Conservation (phyloP, 2,113 vertebrate genomes). For the Actenoides lindsayi region DNA sequence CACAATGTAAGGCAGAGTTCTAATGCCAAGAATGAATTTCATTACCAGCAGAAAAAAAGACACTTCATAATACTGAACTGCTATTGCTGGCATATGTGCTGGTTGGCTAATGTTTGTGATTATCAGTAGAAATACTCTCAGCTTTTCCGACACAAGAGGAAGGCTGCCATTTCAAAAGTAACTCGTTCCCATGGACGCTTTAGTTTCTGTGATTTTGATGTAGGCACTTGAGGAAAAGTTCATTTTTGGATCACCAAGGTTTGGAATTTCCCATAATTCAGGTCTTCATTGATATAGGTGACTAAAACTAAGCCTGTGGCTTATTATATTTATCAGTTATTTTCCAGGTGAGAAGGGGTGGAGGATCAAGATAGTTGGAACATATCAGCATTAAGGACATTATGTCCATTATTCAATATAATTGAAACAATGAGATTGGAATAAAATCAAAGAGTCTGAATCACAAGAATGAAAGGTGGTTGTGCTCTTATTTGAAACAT, state of each 20-base stretch:
- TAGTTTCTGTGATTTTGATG: neutral
- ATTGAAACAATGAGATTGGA: neutral
- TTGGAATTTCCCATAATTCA: neutral
- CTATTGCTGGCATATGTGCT: constrained; percentile 58
- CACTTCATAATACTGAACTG: constrained; percentile 61
- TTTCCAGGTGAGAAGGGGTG: neutral
- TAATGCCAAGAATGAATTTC: constrained; percentile 58
- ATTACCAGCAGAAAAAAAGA: constrained; percentile 47
- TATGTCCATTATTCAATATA: neutral
- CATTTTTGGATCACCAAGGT: neutral
- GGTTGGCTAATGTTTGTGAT: constrained; percentile 15
- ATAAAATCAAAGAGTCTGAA: neutral
- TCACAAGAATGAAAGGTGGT: neutral
- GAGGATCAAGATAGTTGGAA: neutral
- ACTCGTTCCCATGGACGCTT: neutral
- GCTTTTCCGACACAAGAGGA: constrained; percentile 3
- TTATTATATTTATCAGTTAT: neutral
- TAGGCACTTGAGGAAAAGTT: neutral
- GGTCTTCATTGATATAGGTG: neutral
- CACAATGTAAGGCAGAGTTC: constrained; percentile 28
- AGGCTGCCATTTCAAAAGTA: constrained; percentile 10
- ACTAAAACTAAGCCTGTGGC: neutral
- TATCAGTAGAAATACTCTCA: constrained; percentile 42
- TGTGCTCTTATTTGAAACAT: neutral
- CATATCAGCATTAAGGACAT: neutral